Evolutionary conservation across 2,113 vertebrate genomes (phyloP).

Genomic region (Danio rerio): DNA sequence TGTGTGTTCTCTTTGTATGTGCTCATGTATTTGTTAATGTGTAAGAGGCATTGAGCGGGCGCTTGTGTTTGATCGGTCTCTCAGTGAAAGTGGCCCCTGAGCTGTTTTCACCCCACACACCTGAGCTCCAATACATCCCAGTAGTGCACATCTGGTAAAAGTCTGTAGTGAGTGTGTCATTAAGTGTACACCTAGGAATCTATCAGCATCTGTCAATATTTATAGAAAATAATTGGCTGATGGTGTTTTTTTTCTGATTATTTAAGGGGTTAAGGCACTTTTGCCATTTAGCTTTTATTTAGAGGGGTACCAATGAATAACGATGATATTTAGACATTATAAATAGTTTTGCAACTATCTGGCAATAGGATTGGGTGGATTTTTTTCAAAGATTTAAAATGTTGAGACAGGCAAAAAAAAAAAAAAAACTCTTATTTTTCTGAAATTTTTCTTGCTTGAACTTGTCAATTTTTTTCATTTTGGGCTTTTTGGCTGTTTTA

Average conservation of each 20-base stretch:
- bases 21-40: conserved; percentile 35
- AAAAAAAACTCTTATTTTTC: no score
- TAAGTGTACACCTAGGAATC: no score
- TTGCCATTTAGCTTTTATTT: no score
- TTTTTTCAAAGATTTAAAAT: background rate
- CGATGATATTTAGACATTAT: background rate
- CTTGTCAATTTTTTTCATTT: no score
- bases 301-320: no score
- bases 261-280: no score
- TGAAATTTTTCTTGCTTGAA: no score
- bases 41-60: background rate
- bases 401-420: no score
- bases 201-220: background rate
- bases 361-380: background rate
- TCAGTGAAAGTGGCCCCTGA: background rate
- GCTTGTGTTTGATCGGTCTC: conserved; percentile 1
- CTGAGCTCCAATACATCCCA: background rate
- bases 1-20: conserved; percentile 33
- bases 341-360: background rate
- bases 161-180: background rate
- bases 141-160: background rate
- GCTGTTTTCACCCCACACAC: conserved; percentile 1
- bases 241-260: background rate
- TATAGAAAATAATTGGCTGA: background rate
- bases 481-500: no score